phyloP scores from a whole-genome alignment of 2,113 vertebrate genomes.

The Taxidea taxus region DNA sequence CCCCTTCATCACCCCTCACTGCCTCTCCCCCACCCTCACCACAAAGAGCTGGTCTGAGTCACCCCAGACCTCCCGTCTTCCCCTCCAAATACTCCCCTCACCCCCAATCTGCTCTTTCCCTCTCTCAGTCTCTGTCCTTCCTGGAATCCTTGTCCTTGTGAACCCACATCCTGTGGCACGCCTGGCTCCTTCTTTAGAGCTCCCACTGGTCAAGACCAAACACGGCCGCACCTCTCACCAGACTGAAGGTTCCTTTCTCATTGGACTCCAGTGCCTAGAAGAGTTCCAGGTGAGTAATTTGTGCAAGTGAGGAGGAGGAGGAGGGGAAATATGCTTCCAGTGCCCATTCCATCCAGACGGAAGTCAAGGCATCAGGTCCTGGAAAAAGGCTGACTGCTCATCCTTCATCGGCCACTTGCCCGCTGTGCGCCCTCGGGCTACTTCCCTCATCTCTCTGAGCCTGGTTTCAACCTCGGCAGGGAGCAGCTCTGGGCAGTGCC shows the following conservation, averaged over 20 bases:
- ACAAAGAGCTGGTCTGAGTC: neutral
- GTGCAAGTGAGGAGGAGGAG: too few relatives aligned
- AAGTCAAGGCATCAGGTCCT: too few relatives aligned
- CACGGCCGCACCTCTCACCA: too few relatives aligned
- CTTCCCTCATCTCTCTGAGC: neutral
- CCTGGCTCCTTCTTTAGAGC: neutral
- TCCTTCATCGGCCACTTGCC: neutral
- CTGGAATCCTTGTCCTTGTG: neutral
- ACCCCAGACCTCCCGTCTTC: fast-evolving
- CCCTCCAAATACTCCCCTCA: neutral
- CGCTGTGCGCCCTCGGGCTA: neutral
- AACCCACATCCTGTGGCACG: neutral
- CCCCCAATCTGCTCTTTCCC: fast-evolving
- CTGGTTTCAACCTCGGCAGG: neutral
- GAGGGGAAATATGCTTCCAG: neutral
- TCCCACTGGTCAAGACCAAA: neutral
- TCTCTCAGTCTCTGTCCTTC: neutral
- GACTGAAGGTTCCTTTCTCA: neutral
- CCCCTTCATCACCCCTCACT: neutral
- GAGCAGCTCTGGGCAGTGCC: neutral
- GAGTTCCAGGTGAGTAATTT: neutral
- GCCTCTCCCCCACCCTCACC: neutral
- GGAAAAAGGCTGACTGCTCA: neutral
- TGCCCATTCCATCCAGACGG: too few relatives aligned
- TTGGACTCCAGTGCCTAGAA: neutral